These are phyloP conservation scores for Caenorhabditis imperialis DNA, from an alignment of 2,888 invertebrate species.

Conservation along the genomic window DNA sequence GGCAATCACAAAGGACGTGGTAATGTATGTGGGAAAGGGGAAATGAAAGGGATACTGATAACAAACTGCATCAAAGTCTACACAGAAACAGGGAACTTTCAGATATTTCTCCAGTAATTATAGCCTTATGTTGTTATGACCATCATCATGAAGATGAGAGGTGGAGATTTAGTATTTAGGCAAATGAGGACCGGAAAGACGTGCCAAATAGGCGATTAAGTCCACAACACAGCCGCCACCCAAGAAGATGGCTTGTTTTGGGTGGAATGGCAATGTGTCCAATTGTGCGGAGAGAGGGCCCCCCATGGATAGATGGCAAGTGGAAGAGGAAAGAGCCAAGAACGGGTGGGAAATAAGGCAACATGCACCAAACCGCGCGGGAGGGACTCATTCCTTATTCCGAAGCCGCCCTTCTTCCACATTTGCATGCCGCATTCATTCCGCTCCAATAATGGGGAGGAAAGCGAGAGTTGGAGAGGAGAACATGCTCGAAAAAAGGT, in stretches of 20 bases:
- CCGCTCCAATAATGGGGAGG: slow-evolving; percentile 19
- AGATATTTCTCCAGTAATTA: slow-evolving; percentile 26
- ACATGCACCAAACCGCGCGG: slow-evolving; percentile 25
- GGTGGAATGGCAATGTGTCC: slow-evolving; percentile 43
- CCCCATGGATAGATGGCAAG: neutral
- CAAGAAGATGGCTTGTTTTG: slow-evolving; percentile 12
- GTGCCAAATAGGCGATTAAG: slow-evolving; percentile 54
- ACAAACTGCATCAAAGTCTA: neutral
- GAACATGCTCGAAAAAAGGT: slow-evolving; percentile 11
- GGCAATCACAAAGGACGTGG: too few relatives aligned
- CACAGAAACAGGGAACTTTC: too few relatives aligned
- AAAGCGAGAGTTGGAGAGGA: neutral
- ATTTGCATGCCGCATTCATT: slow-evolving; percentile 44
- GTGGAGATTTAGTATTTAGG: slow-evolving; percentile 43
- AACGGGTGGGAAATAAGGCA: slow-evolving; percentile 12
- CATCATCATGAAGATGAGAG: neutral
- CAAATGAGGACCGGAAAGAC: slow-evolving; percentile 48
- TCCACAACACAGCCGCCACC: slow-evolving; percentile 31
- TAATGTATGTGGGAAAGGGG: slow-evolving; percentile 18
- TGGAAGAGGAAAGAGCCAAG: slow-evolving; percentile 16
- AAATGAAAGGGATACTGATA: slow-evolving; percentile 8
- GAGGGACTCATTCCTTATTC: slow-evolving; percentile 39
- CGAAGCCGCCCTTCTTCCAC: slow-evolving; percentile 18
- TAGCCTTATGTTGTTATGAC: slow-evolving; percentile 36
- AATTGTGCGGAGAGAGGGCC: slow-evolving; percentile 34